Evolutionary conservation across 1,140 invertebrate species (phyloP), one percentile per base, ranked within the genome.

Genomic region (Aricia agestis): DNA sequence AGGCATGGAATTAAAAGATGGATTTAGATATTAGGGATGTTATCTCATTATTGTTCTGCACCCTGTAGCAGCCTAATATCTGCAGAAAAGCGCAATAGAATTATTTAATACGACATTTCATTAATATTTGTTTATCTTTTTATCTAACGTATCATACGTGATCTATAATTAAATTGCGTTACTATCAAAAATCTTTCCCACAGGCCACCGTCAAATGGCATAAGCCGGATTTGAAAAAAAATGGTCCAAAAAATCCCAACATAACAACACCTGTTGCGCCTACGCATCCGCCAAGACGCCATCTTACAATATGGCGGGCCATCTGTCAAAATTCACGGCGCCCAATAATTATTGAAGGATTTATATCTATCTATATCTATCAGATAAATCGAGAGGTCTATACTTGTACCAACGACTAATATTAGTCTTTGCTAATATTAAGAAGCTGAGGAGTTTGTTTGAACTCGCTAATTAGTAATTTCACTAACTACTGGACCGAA

Each of bases 241-340:
- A 80, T 63, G 7, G n/a, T 31, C 74, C 31, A 76, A 80, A 82
- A 83, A 85, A 84, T 76, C 76, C 78, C 68, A 70, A 32, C 77
- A 72, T 74, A 68, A 72, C 74, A 80, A 81, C 86, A 88, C 85
- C 85, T 90, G 87, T 87, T 85, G 82, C 86, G 77, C 84, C 84
- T 74, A 82, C 85, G 84, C 85, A 87, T 83, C 82, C 84, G 86
- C 79, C 74, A 78, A 61, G 70, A 77, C 80, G 83, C 85, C 83
- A 84, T 85, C 78, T 84, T 75, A 68, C 73, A 84, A 83, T 78
- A 84, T 81, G 81, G 79, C 79, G 69, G 76, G 74, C 86, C 87
- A 90, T 87, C 85, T 90, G 87, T 88, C 86, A 86, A 87, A 89
- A 84, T 81, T 79, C 73, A 82, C 76, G 82, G 83, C 77, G 41